A percentile compares a stretch with the other conserved stretches of the same genome.
Conservation (phyloP, 2,888 invertebrate genomes). For the Pyrrhosoma nymphula region DNA sequence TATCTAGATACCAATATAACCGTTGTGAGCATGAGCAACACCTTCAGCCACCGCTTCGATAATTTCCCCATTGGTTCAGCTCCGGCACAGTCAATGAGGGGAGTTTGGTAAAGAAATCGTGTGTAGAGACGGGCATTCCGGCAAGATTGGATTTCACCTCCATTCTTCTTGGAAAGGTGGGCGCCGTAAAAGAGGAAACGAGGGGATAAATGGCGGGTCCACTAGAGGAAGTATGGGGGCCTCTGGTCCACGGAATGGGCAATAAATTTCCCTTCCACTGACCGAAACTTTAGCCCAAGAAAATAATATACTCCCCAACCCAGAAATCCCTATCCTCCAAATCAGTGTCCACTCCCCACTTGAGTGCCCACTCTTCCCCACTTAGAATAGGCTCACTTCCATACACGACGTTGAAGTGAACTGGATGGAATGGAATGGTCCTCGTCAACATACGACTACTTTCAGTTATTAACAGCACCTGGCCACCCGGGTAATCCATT, state of each 20-base stretch:
- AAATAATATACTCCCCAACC: not conserved
- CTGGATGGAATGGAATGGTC: too few relatives aligned
- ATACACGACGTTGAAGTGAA: not conserved
- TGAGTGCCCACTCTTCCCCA: not conserved
- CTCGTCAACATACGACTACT: too few relatives aligned
- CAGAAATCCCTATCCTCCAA: not conserved
- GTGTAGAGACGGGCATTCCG: not conserved
- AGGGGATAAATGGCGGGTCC: not conserved
- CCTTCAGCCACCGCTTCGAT: not conserved
- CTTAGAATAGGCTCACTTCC: not conserved
- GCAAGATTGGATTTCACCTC: not conserved
- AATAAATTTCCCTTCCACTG: not conserved
- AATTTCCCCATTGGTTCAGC: not conserved
- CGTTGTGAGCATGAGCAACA: not conserved
- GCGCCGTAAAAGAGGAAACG: slow-evolving; percentile 1
- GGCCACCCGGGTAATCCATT: too few relatives aligned
- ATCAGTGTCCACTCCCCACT: not conserved
- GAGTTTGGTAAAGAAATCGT: not conserved
- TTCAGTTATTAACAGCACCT: too few relatives aligned
- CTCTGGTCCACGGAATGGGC: not conserved
- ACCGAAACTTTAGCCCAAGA: not conserved
- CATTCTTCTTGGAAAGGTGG: not conserved
- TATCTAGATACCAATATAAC: too few relatives aligned
- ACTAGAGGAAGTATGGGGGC: not conserved
- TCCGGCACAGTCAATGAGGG: not conserved